These are phyloP conservation scores for Chlamydotis undulata DNA, from an alignment of 2,113 vertebrate genomes.

Conservation along the genomic window DNA sequence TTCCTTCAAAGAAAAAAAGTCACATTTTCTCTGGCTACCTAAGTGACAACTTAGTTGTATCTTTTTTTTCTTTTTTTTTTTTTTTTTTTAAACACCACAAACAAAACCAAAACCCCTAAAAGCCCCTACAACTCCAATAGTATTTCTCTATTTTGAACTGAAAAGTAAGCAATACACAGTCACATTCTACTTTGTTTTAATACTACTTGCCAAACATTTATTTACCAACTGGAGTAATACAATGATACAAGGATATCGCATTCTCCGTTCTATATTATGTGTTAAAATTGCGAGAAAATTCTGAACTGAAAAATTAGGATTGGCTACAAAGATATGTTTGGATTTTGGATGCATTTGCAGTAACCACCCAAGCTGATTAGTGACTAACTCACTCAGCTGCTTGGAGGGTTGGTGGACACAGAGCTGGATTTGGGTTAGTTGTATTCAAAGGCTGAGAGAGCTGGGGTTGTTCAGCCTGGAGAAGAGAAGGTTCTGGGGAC, in stretches of 20 bases:
- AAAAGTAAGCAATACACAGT: not conserved
- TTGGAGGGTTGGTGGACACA: not conserved
- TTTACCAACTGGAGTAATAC: not conserved
- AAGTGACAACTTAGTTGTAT: not conserved
- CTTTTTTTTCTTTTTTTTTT: too few relatives aligned
- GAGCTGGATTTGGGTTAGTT: not conserved
- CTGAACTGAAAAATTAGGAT: not conserved
- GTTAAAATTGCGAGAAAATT: not conserved
- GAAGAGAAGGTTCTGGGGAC: too few relatives aligned
- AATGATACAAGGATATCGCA: not conserved
- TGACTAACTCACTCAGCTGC: not conserved
- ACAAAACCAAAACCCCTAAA: fast-evolving
- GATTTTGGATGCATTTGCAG: not conserved
- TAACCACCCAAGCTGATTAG: not conserved
- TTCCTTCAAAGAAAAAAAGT: not conserved
- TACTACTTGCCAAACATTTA: not conserved
- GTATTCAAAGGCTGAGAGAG: too few relatives aligned
- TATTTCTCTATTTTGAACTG: not conserved
- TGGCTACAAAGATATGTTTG: not conserved
- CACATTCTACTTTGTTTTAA: not conserved
- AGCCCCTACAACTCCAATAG: not conserved
- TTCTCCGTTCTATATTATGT: not conserved
- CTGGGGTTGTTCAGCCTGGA: too few relatives aligned
- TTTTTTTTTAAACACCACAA: not conserved
- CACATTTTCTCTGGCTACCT: not conserved